Conservation (phyloP, 2,113 vertebrate species). For the Lanius collurio region DNA sequence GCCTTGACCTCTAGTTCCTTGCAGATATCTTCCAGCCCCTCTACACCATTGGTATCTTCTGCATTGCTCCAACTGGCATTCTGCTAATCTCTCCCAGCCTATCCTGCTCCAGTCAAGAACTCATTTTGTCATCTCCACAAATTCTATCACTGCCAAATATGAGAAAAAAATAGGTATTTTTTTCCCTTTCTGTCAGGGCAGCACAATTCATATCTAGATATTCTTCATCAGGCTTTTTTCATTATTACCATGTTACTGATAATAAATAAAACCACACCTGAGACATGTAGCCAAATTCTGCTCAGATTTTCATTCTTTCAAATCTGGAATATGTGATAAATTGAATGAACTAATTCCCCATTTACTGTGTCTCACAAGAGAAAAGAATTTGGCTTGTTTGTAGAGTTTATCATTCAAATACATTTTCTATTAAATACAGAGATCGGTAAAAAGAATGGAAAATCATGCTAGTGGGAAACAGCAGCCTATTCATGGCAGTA, state of each 20-base stretch:
- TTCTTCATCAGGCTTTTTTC: not conserved
- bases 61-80: not conserved
- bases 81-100: not conserved
- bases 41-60: not conserved
- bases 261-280: not conserved
- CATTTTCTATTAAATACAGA: not conserved
- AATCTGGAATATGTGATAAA: not conserved
- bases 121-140: not conserved
- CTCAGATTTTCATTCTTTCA: not conserved
- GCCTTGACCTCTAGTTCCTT: not conserved
- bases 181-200: not conserved
- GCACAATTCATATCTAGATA: not conserved
- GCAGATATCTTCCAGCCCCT: not conserved
- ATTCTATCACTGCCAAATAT: not conserved
- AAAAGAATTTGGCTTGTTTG: not conserved
- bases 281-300: not conserved
- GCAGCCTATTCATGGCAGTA: not conserved
- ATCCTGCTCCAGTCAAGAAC: not conserved
- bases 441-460: not conserved
- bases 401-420: not conserved
- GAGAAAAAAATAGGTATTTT: not conserved
- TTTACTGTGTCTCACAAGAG: not conserved
- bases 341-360: not conserved
- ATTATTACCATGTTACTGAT: not conserved
- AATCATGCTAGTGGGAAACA: not conserved